Evolutionary conservation across 2,797 vertebrate species (phyloP), one percentile per base, ranked within the genome.

Genomic region (Silurus aristotelis): DNA sequence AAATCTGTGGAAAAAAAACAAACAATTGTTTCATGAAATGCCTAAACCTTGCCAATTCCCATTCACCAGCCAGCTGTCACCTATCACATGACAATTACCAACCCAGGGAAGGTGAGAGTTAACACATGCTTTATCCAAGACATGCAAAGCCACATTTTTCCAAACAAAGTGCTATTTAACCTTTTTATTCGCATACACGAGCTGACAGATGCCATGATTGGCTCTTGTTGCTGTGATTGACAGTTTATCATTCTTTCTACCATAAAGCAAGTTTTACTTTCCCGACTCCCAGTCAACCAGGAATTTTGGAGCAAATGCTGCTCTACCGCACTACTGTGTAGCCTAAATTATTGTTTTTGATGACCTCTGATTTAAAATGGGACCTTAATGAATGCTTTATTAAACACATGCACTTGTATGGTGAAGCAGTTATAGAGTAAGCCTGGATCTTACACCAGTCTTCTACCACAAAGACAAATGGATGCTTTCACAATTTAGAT

Each of bases 31-130:
- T 64, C 3, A 80, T 66, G 38, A 66, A 48, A 66, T 66, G 46
- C 60, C 5, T 10, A 64, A 80, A 80, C 46, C 38, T 64, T 64
- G 61, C 60, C 78, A 66, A 64, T 48, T 66, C 61, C 4, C 22
- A 25, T 48, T 80, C 61, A 48, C 60, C 10, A 80, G 14, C 77
- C 77, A 80, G 60, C 77, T 80, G 38, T 17, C n/a, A 6, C 77
- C 14, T 63, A 48, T 25, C 20, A 48, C 38, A 80, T 64, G 77
- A 46, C 27, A 78, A 38, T 56, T 6, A 78, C 27, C 31, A 31
- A 78, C 27, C 27, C 75, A 15, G 13, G 20, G 56, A 61, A 58
- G 43, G 73, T 17, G 14, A n/a, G 7, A 17, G 31, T 14, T 17
- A 63, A 25, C 20, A 48, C 38, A 48, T 64, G 20, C 60, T 64